Percentiles rank a stretch among this genome's conserved stretches.
These are phyloP conservation scores for Sesia apiformis DNA, from an alignment of 2,888 invertebrate genomes.

Conservation along the genomic window DNA sequence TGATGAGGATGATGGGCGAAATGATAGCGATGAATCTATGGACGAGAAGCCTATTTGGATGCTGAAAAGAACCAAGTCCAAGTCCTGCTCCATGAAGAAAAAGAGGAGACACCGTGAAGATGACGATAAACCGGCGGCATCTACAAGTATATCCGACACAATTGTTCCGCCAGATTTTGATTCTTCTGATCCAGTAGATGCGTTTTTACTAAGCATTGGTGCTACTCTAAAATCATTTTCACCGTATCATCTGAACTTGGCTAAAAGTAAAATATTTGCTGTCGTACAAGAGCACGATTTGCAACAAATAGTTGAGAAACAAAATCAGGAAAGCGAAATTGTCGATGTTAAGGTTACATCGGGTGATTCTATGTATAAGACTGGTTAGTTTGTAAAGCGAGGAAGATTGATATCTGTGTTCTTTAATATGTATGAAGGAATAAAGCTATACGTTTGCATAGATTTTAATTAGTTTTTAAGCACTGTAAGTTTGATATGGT, in stretches of 20 bases:
- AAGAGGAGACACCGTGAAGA: constrained; percentile 18
- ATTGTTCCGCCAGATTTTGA: constrained; percentile 32
- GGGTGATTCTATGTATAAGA: not conserved
- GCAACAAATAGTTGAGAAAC: constrained; percentile 55
- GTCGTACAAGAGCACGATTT: constrained; percentile 64
- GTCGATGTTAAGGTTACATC: not conserved
- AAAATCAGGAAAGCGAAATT: not conserved
- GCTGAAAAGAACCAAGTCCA: not conserved
- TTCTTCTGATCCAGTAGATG: constrained; percentile 48
- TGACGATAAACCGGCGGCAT: constrained; percentile 19
- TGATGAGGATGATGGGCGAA: not conserved
- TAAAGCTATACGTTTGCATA: no score
- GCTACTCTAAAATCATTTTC: constrained; percentile 55
- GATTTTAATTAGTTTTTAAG: no score
- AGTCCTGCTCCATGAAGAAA: constrained; percentile 19
- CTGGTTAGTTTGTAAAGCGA: not conserved
- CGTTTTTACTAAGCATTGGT: constrained; percentile 55
- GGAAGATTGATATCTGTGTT: no score
- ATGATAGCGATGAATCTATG: not conserved
- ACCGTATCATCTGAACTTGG: constrained; percentile 59
- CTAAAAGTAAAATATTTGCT: constrained; percentile 61
- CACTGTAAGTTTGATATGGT: no score
- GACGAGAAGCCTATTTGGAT: not conserved
- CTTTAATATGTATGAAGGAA: no score
- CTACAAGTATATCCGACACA: constrained; percentile 18